Evolutionary conservation across 2,888 invertebrate genomes (phyloP).

Genomic region (Pheosia gnoma): DNA sequence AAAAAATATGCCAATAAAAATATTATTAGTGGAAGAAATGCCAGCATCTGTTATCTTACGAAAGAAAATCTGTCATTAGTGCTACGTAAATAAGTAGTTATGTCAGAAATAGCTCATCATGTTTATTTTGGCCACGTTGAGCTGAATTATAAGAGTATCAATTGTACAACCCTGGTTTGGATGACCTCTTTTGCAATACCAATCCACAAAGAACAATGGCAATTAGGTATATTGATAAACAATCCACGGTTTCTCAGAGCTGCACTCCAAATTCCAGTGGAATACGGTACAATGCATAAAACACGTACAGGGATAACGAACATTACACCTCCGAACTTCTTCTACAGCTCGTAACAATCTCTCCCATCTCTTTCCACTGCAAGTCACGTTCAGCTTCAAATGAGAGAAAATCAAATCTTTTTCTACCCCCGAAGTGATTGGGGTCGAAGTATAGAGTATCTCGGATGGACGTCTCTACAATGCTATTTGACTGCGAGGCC

Average conservation of each 20-base stretch:
- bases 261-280: background rate
- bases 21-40: slow-evolving; percentile 26
- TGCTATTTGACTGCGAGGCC: slow-evolving; percentile 60
- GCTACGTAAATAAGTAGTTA: slow-evolving; percentile 6
- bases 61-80: slow-evolving; percentile 14
- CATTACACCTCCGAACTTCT: slow-evolving; percentile 59
- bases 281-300: slow-evolving; percentile 55
- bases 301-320: slow-evolving; percentile 68
- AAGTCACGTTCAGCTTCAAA: slow-evolving; percentile 69
- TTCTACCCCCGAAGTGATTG: slow-evolving; percentile 66
- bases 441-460: slow-evolving; percentile 60
- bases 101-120: too few relatives aligned
- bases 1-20: slow-evolving; percentile 28
- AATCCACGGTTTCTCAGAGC: background rate
- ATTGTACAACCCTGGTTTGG: too few relatives aligned
- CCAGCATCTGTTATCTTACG: slow-evolving; percentile 14
- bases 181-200: too few relatives aligned
- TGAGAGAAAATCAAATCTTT: slow-evolving; percentile 76
- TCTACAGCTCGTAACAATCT: slow-evolving; percentile 58
- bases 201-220: too few relatives aligned
- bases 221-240: background rate
- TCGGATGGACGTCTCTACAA: slow-evolving; percentile 55
- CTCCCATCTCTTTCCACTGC: slow-evolving; percentile 64
- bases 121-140: background rate
- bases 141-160: too few relatives aligned